Percentiles rank a stretch among this genome's conserved stretches.
Conservation (phyloP, 23 tunicate genomes). For the Styela plicata region DNA sequence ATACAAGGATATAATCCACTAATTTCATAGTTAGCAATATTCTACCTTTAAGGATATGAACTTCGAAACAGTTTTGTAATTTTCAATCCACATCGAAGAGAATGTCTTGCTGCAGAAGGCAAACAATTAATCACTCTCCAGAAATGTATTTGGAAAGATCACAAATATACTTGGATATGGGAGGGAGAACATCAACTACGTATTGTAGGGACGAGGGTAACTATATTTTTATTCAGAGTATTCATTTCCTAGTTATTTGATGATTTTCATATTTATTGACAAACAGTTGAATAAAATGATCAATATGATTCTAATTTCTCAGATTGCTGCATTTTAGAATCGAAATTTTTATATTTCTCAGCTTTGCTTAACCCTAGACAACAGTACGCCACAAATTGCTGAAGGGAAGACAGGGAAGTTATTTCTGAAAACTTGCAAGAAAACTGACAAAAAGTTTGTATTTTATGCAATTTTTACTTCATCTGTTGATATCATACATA, state of each 20-base stretch:
- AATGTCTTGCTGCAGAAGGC: slow-evolving; percentile 30
- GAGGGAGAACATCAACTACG: slow-evolving; percentile 32
- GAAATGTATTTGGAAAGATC: slow-evolving; percentile 17
- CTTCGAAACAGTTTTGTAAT: slow-evolving; percentile 46
- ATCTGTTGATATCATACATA: no score
- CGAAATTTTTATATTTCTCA: background rate
- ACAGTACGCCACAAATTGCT: background rate
- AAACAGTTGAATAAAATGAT: no score
- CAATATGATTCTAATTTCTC: no score
- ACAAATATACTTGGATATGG: slow-evolving; percentile 56
- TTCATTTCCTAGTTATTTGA: no score
- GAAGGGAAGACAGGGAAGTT: background rate
- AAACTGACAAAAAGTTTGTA: background rate
- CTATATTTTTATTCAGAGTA: no score
- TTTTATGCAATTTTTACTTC: no score
- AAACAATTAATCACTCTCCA: background rate
- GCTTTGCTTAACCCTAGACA: background rate
- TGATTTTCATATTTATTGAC: no score
- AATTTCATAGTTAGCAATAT: background rate
- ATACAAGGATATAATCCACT: no score
- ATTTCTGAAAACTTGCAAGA: background rate
- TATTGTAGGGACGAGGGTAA: slow-evolving; percentile 30
- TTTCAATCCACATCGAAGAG: slow-evolving; percentile 20
- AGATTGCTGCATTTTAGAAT: background rate
- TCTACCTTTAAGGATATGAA: background rate